Conservation (phyloP, 2,888 invertebrate species). For the Tholera decimalis region DNA sequence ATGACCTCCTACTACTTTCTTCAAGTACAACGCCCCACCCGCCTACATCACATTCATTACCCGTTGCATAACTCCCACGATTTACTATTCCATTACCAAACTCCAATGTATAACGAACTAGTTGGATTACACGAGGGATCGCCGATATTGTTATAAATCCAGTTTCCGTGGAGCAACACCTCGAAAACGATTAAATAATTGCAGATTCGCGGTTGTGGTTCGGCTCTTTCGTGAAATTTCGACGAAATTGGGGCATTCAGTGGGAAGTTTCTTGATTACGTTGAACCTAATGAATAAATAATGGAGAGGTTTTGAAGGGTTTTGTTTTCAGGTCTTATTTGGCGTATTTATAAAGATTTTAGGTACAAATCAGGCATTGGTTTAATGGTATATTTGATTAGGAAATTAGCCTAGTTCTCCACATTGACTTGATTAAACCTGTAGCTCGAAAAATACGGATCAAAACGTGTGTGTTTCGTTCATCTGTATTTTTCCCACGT, state of each 20-base stretch:
- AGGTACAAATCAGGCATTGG: background rate
- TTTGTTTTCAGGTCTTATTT: slow-evolving; percentile 69
- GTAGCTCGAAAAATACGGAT: slow-evolving; percentile 1
- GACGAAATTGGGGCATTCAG: slow-evolving; percentile 82
- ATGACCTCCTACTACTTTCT: slow-evolving; percentile 73
- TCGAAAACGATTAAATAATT: slow-evolving; percentile 88
- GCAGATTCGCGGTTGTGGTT: slow-evolving; percentile 82
- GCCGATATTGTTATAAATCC: slow-evolving; percentile 74
- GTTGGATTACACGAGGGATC: slow-evolving; percentile 52
- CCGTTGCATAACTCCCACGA: slow-evolving; percentile 40
- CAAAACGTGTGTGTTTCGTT: slow-evolving; percentile 1
- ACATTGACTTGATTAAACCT: slow-evolving; percentile 4
- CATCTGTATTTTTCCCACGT: slow-evolving; percentile 41
- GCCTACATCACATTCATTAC: slow-evolving; percentile 67
- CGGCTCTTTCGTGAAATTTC: slow-evolving; percentile 83
- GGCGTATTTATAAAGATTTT: slow-evolving; percentile 38
- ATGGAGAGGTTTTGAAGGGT: slow-evolving; percentile 72
- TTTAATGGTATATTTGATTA: slow-evolving; percentile 18
- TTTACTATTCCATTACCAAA: slow-evolving; percentile 41
- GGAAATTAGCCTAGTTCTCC: slow-evolving; percentile 1
- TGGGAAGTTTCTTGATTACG: slow-evolving; percentile 83
- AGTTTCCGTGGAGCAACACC: slow-evolving; percentile 85
- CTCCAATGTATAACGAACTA: slow-evolving; percentile 60
- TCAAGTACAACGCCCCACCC: slow-evolving; percentile 59
- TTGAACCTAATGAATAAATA: slow-evolving; percentile 83